Evolutionary conservation across 1,140 invertebrate genomes (phyloP).

Genomic region (Lordiphosa collinella): DNA sequence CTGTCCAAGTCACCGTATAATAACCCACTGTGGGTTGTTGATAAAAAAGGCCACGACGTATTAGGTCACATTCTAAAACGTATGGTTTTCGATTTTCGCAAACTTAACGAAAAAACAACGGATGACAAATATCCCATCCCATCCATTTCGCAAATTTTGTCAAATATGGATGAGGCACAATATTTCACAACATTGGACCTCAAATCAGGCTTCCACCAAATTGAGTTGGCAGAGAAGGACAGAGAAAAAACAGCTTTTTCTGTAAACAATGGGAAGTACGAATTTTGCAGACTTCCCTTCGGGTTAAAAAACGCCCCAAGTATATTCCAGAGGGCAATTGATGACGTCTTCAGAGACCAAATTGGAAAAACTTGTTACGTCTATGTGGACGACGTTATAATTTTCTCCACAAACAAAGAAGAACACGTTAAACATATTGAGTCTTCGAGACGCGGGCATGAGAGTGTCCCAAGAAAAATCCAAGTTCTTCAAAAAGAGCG

Average conservation of each 20-base stretch:
- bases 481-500: slow-evolving; percentile 8
- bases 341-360: neutral
- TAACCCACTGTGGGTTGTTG: neutral
- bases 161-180: no score
- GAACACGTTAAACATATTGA: neutral
- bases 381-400: neutral
- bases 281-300: neutral
- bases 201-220: slow-evolving; percentile 1
- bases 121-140: neutral
- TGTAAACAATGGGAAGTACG: neutral
- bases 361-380: neutral
- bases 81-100: neutral
- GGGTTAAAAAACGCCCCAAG: slow-evolving; percentile 1
- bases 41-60: neutral
- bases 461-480: slow-evolving; percentile 1
- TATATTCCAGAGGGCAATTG: neutral
- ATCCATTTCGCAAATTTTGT: no score
- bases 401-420: neutral
- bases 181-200: no score
- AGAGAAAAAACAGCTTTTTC: slow-evolving; percentile 1
- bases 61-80: neutral
- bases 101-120: neutral
- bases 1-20: no score
- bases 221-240: slow-evolving; percentile 1
- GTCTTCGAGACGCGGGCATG: neutral